phyloP scores from a whole-genome alignment of 2,797 vertebrate species.

The Loriculus beryllinus region DNA sequence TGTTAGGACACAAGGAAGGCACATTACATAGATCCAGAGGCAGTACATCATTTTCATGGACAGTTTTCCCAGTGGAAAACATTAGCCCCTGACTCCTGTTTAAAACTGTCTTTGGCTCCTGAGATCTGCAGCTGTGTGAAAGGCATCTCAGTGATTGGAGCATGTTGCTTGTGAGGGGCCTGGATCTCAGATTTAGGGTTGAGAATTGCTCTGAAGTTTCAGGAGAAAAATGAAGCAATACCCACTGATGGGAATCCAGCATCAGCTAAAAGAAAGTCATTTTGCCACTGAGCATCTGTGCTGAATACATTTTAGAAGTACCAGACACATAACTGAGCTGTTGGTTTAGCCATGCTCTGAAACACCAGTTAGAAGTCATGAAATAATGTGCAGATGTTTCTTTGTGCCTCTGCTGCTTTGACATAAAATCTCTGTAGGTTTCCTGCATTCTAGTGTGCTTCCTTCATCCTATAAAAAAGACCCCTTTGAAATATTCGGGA shows the following conservation, averaged over 20 bases:
- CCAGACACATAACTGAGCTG: constrained; percentile 7
- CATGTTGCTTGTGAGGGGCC: neutral
- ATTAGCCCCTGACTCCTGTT: neutral
- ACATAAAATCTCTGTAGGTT: neutral
- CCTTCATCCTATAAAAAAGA: neutral
- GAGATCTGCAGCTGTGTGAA: neutral
- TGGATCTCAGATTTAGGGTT: neutral
- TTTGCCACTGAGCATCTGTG: constrained; percentile 49
- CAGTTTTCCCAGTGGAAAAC: neutral
- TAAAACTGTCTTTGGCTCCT: neutral
- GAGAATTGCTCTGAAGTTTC: constrained; percentile 14
- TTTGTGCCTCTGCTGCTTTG: neutral
- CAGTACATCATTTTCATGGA: rapidly evolving
- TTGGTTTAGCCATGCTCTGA: neutral
- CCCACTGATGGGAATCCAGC: neutral
- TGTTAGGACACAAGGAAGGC: neutral
- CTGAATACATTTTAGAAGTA: neutral
- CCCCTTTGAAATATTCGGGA: neutral
- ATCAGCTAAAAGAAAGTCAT: constrained; percentile 21
- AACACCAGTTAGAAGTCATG: constrained; percentile 1
- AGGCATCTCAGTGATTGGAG: neutral
- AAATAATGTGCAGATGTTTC: constrained; percentile 26
- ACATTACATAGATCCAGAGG: neutral
- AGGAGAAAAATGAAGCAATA: neutral
- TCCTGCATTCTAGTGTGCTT: neutral